A percentile compares a stretch with the other conserved stretches of the same genome.
These are phyloP conservation scores for Pharmacophagus antenor DNA, from an alignment of 2,888 invertebrate species.

Conservation along the genomic window DNA sequence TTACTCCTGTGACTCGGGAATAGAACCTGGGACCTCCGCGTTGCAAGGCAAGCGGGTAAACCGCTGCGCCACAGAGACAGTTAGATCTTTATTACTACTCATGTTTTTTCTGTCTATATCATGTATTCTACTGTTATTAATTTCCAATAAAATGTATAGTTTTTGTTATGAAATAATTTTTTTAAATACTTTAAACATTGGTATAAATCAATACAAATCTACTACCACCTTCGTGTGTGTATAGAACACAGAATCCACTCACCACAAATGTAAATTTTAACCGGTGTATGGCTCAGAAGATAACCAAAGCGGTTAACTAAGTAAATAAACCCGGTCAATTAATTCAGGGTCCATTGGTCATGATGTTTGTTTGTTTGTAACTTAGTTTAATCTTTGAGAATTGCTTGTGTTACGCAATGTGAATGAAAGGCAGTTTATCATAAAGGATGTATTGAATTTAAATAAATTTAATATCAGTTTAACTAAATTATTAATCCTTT, in stretches of 20 bases:
- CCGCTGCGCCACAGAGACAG: too few relatives aligned
- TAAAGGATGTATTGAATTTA: background rate
- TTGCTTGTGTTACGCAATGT: conserved; percentile 33
- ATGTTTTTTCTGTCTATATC: too few relatives aligned
- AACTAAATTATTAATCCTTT: too few relatives aligned
- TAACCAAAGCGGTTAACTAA: conserved; percentile 68
- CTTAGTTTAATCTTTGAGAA: conserved; percentile 49
- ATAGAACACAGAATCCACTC: conserved; percentile 34
- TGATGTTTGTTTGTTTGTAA: conserved; percentile 72
- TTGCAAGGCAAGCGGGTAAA: too few relatives aligned
- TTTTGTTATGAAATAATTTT: background rate
- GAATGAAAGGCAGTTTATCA: background rate
- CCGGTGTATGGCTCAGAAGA: conserved; percentile 68
- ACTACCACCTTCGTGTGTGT: conserved; percentile 17
- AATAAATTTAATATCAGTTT: conserved; percentile 30
- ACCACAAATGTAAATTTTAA: conserved; percentile 46
- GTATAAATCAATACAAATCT: conserved; percentile 11
- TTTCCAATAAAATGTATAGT: background rate
- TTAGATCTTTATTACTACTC: too few relatives aligned
- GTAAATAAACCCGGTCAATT: conserved; percentile 75
- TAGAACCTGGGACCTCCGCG: too few relatives aligned
- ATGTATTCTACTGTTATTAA: too few relatives aligned
- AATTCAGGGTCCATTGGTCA: conserved; percentile 77
- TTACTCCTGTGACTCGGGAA: too few relatives aligned
- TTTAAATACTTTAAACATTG: background rate